Conservation (phyloP, 2,888 invertebrate species). For the Bedellia somnulentella region DNA sequence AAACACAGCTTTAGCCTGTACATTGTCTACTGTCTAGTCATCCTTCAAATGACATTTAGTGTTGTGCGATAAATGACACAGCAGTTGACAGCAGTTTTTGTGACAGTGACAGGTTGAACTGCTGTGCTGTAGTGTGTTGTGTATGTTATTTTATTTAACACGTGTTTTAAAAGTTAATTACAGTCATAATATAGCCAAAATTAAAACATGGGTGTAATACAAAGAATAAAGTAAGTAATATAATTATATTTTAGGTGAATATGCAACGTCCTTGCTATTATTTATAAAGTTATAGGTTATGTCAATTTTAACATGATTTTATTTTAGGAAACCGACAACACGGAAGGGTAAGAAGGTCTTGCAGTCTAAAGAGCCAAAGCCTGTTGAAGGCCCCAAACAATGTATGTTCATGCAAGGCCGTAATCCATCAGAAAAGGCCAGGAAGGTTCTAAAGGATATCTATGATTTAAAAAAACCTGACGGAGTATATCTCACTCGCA, state of each 20-base stretch:
- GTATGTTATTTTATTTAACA: no score
- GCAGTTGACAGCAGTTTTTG: no score
- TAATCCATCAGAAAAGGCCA: slow-evolving; percentile 71
- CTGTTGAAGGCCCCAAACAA: slow-evolving; percentile 85
- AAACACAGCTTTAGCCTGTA: no score
- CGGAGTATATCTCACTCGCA: slow-evolving; percentile 71
- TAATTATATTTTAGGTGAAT: background rate
- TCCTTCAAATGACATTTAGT: no score
- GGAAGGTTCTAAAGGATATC: slow-evolving; percentile 81
- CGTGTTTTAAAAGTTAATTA: no score
- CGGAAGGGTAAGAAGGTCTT: slow-evolving; percentile 85
- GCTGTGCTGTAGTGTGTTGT: no score
- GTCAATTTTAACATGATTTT: no score
- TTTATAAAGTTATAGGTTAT: background rate
- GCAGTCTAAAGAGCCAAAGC: slow-evolving; percentile 79
- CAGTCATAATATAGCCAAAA: no score
- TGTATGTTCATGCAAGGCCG: slow-evolving; percentile 84
- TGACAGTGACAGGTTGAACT: no score
- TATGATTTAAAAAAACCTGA: slow-evolving; percentile 86
- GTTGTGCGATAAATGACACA: no score
- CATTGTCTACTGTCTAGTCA: no score
- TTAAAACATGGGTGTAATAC: slow-evolving; percentile 46
- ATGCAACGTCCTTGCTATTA: background rate
- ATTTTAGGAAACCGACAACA: slow-evolving; percentile 84
- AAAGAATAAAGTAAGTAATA: slow-evolving; percentile 34